A percentile compares a stretch with the other conserved stretches of the same genome.
Conservation (phyloP, 1,140 invertebrate species). For the Heliconius nattereri region DNA sequence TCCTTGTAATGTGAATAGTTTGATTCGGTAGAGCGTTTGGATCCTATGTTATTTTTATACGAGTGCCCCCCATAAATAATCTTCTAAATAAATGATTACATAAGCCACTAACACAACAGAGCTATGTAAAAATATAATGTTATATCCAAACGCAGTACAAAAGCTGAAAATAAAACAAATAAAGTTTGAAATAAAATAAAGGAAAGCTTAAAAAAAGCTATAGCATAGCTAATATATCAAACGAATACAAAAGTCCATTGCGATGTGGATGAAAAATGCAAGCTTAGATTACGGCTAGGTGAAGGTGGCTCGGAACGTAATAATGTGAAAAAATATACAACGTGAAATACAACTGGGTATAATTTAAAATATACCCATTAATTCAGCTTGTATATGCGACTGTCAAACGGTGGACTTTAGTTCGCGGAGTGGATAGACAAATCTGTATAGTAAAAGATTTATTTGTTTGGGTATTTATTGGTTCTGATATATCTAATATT, state of each 20-base stretch:
- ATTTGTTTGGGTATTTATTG: not conserved
- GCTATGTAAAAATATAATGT: constrained; percentile 15
- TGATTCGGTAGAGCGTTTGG: not conserved
- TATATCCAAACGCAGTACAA: constrained; percentile 1
- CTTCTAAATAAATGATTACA: not conserved
- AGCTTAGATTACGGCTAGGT: constrained; percentile 58
- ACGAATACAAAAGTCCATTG: constrained; percentile 41
- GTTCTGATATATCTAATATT: not conserved
- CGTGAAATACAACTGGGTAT: constrained; percentile 55
- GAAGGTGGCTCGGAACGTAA: constrained; percentile 43
- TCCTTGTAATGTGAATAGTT: not conserved
- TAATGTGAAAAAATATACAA: constrained; percentile 57
- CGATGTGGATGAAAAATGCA: constrained; percentile 66
- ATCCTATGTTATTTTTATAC: not conserved
- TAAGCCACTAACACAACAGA: not conserved
- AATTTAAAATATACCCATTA: constrained; percentile 79
- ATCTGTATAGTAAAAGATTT: not conserved
- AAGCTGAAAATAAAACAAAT: constrained; percentile 21
- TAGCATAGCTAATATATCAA: constrained; percentile 42
- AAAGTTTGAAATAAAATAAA: not conserved
- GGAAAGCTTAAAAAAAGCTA: constrained; percentile 24
- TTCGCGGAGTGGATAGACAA: not conserved
- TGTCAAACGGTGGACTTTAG: constrained; percentile 53
- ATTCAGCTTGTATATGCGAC: constrained; percentile 61
- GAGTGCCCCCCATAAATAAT: not conserved